Evolutionary conservation across 2,113 vertebrate genomes (phyloP).

Genomic region (Atrichornis clamosus): DNA sequence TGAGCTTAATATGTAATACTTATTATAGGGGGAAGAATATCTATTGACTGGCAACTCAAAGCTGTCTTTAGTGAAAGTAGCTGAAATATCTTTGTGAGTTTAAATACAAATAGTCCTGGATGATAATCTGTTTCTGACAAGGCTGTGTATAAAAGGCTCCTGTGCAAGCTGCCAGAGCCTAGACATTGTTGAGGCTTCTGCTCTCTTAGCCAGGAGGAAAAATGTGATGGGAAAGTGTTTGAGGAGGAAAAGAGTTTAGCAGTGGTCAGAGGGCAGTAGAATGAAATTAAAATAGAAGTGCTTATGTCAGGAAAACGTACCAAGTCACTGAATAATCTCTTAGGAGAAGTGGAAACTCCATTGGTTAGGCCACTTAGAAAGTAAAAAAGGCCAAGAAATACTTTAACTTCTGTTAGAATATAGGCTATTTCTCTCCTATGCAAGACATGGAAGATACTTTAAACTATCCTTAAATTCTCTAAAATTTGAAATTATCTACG

Average conservation of each 20-base stretch:
- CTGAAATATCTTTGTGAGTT: neutral
- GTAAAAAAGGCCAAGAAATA: neutral
- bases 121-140: neutral
- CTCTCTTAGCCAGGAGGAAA: neutral
- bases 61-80: neutral
- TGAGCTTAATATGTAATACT: neutral
- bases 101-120: neutral
- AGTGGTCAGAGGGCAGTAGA: neutral
- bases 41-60: neutral
- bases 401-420: neutral
- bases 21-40: rapidly evolving
- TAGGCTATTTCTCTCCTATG: neutral
- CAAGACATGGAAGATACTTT: neutral
- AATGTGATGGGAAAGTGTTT: neutral
- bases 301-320: neutral
- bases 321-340: neutral
- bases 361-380: neutral
- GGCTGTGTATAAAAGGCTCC: neutral
- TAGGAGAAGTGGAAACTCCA: neutral
- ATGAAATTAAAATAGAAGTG: neutral
- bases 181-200: neutral
- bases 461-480: neutral
- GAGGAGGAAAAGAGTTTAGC: neutral
- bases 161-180: neutral
- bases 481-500: neutral